These are phyloP conservation scores for Dreissena polymorpha DNA, from an alignment of 1,140 invertebrate species.

Conservation along the genomic window DNA sequence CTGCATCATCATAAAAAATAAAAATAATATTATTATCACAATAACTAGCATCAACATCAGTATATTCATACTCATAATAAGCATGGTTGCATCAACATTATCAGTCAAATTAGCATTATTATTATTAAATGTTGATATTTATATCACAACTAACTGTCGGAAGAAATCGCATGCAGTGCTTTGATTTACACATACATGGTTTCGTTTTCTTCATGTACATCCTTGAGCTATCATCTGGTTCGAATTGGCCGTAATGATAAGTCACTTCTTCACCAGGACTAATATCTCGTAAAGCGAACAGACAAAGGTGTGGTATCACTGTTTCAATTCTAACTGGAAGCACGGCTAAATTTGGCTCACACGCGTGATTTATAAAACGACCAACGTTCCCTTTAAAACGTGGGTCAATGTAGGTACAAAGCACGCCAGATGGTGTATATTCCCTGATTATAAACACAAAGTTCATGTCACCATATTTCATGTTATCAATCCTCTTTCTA, in stretches of 20 bases:
- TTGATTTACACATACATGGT: too few species aligned
- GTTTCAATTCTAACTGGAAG: constrained; percentile 88
- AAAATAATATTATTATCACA: too few species aligned
- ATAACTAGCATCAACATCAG: too few species aligned
- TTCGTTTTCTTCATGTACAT: too few species aligned
- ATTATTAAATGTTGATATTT: too few species aligned
- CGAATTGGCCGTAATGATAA: constrained; percentile 73
- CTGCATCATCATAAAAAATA: too few species aligned
- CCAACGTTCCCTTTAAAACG: constrained; percentile 91
- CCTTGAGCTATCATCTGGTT: too few species aligned
- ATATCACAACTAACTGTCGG: too few species aligned
- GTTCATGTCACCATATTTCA: constrained; percentile 82
- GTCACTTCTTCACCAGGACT: constrained; percentile 87
- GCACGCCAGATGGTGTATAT: constrained; percentile 79
- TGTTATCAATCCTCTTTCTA: constrained; percentile 75
- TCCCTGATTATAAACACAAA: constrained; percentile 92
- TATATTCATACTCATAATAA: too few species aligned
- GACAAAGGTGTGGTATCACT: constrained; percentile 87
- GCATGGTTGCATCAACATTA: too few species aligned
- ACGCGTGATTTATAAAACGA: constrained; percentile 95
- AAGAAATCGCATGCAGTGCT: too few species aligned
- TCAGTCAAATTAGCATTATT: too few species aligned
- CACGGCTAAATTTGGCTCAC: constrained; percentile 90
- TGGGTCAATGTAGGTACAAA: constrained; percentile 90
- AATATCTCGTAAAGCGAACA: constrained; percentile 89